These are phyloP conservation scores for Puffinus mauretanicus DNA, from an alignment of 2,113 vertebrate species.

Conservation along the genomic window DNA sequence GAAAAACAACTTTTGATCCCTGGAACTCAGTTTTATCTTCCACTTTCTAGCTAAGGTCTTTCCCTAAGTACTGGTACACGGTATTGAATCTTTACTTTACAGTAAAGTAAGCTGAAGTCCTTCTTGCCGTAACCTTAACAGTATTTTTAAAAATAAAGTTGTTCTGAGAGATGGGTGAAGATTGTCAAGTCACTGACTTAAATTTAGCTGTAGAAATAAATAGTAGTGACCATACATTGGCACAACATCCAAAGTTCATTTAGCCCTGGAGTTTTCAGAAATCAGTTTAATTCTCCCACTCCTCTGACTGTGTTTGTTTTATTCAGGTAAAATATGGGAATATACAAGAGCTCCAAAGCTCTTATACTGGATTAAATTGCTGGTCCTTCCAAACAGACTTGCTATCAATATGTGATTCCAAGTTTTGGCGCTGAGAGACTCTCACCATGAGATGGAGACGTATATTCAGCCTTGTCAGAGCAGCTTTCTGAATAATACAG, in stretches of 20 bases:
- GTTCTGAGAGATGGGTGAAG: background rate
- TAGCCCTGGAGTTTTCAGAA: background rate
- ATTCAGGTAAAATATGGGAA: background rate
- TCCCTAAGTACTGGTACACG: background rate
- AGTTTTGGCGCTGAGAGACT: background rate
- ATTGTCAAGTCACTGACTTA: background rate
- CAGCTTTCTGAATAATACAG: conserved; percentile 3
- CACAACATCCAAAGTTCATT: background rate
- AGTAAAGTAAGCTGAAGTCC: background rate
- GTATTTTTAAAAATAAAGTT: background rate
- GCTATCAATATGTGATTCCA: background rate
- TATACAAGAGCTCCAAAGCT: background rate
- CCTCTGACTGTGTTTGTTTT: background rate
- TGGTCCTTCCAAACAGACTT: background rate
- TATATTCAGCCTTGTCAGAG: background rate
- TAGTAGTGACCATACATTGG: background rate
- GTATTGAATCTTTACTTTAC: background rate
- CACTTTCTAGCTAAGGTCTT: background rate
- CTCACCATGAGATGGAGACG: background rate
- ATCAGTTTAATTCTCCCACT: background rate
- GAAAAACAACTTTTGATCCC: background rate
- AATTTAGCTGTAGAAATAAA: background rate
- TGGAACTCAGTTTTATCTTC: background rate
- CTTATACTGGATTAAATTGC: background rate
- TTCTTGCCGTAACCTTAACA: background rate